Conservation (phyloP, 2,797 vertebrate species). For the Sternarchorhynchus goeldii region DNA sequence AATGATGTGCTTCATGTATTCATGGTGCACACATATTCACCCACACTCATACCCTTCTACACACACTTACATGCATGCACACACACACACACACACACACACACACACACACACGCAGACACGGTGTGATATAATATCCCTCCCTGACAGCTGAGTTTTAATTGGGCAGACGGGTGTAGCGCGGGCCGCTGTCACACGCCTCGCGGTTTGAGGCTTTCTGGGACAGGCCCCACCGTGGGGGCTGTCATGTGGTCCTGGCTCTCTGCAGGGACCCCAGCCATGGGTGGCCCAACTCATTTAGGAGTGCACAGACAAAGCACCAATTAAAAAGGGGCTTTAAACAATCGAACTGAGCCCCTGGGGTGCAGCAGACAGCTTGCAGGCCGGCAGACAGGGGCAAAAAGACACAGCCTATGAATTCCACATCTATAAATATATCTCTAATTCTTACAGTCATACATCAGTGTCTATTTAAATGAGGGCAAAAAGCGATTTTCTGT, state of each 20-base stretch:
- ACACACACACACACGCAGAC: slow-evolving; percentile 70
- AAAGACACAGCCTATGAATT: slow-evolving; percentile 67
- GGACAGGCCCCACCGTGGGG: slow-evolving; percentile 80
- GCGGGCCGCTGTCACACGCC: slow-evolving; percentile 82
- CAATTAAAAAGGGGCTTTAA: slow-evolving; percentile 84
- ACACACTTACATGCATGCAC: slow-evolving; percentile 34
- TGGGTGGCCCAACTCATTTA: slow-evolving; percentile 84
- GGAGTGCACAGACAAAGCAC: slow-evolving; percentile 81
- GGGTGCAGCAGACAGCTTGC: slow-evolving; percentile 73
- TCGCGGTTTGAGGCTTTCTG: slow-evolving; percentile 81
- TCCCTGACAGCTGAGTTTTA: slow-evolving; percentile 90
- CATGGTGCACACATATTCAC: slow-evolving; percentile 56
- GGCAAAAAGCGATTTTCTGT: slow-evolving; percentile 19
- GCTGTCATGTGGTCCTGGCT: slow-evolving; percentile 79
- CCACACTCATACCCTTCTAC: slow-evolving; percentile 27
- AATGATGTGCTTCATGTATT: slow-evolving; percentile 42
- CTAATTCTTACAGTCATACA: slow-evolving; percentile 50
- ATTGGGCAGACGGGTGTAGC: slow-evolving; percentile 83
- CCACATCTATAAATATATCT: slow-evolving; percentile 70
- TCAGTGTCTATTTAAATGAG: slow-evolving; percentile 51
- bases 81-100: slow-evolving; percentile 64
- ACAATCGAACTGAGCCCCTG: slow-evolving; percentile 81
- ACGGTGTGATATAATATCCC: slow-evolving; percentile 87
- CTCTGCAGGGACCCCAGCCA: slow-evolving; percentile 76
- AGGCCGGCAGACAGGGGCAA: slow-evolving; percentile 67